Percentiles rank a stretch among this genome's conserved stretches.
Evolutionary conservation across 1,140 invertebrate genomes (phyloP).

Genomic region (Rhopalosiphum padi): DNA sequence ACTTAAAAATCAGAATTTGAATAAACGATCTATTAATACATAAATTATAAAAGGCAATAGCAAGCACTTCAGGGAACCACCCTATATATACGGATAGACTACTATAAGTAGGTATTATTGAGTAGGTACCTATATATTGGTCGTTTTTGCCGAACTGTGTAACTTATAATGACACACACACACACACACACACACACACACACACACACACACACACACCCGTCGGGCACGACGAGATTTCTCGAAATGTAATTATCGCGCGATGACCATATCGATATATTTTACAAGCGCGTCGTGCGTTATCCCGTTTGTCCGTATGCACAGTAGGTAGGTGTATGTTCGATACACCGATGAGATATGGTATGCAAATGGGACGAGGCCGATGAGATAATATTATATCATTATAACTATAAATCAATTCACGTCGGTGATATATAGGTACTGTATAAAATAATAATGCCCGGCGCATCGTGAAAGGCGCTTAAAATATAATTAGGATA

Average conservation of each 20-base stretch:
- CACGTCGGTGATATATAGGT: neutral
- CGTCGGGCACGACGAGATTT: slow-evolving; percentile 6
- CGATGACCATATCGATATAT: neutral
- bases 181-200: neutral
- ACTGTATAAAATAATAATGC: neutral
- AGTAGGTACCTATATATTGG: neutral
- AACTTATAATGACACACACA: neutral
- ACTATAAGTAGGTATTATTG: neutral
- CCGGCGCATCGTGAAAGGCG: neutral
- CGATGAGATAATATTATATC: neutral
- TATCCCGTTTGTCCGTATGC: neutral
- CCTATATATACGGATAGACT: neutral
- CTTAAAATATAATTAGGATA: slow-evolving; percentile 19
- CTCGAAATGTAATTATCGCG: neutral
- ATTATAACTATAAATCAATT: slow-evolving; percentile 12
- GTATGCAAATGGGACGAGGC: slow-evolving; percentile 23
- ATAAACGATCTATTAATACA: neutral
- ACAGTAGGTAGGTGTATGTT: neutral
- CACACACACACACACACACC: neutral
- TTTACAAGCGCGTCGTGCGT: neutral
- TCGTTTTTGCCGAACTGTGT: neutral
- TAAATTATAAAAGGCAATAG: neutral
- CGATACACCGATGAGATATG: neutral
- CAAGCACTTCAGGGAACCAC: neutral
- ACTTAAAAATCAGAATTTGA: neutral